Evolutionary conservation across 2,797 vertebrate species (phyloP).

Genomic region (Gymnodraco acuticeps): DNA sequence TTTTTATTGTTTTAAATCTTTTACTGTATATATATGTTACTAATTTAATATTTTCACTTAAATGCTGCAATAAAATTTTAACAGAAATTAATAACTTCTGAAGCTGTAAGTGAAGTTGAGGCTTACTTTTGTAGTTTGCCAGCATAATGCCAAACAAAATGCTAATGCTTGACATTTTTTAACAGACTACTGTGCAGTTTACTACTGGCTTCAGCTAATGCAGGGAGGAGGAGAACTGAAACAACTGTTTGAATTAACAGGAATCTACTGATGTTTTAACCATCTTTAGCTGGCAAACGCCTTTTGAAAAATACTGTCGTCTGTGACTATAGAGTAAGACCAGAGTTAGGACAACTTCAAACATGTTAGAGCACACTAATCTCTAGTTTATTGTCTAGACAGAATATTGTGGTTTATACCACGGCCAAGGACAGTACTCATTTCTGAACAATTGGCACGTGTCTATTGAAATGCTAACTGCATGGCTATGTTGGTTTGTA

Average conservation of each 20-base stretch:
- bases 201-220: constrained; percentile 38
- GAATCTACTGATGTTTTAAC: constrained; percentile 21
- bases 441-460: background rate
- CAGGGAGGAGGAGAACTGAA: constrained; percentile 12
- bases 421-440: background rate
- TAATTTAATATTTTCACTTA: constrained; percentile 64
- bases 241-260: constrained; percentile 37
- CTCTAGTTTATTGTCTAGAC: constrained; percentile 1
- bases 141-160: constrained; percentile 56
- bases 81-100: constrained; percentile 52
- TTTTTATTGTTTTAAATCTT: constrained; percentile 40
- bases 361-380: constrained; percentile 16
- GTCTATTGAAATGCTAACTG: background rate
- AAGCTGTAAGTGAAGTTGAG: constrained; percentile 53
- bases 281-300: constrained; percentile 6
- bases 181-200: constrained; percentile 36
- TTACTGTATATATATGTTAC: constrained; percentile 59
- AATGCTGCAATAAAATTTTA: constrained; percentile 64
- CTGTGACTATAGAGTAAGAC: background rate
- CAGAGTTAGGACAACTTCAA: constrained; percentile 3
- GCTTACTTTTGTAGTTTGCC: constrained; percentile 51
- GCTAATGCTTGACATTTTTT: constrained; percentile 55
- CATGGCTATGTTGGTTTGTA: background rate
- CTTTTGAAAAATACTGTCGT: background rate
- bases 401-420: constrained; percentile 17